phyloP scores from a whole-genome alignment of 2,113 vertebrate genomes.

The Oenanthe melanoleuca region DNA sequence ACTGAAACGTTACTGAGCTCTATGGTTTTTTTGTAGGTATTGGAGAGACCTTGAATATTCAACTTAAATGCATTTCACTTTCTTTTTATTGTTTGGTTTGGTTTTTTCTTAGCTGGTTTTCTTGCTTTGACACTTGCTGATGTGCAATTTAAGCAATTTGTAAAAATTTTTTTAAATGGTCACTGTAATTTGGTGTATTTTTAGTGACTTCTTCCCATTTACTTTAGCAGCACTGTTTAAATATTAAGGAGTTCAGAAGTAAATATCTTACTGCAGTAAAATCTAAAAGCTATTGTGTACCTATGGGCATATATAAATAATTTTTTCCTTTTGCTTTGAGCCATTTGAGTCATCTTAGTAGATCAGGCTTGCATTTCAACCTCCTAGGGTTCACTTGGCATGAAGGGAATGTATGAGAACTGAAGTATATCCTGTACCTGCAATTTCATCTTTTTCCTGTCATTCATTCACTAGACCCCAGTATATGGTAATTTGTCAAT shows the following conservation, averaged over 20 bases:
- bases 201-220: neutral
- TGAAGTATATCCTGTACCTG: neutral
- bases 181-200: neutral
- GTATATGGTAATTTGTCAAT: neutral
- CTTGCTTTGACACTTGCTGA: neutral
- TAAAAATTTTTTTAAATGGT: neutral
- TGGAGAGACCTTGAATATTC: neutral
- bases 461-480: neutral
- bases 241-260: neutral
- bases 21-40: neutral
- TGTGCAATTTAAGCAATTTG: neutral
- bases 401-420: neutral
- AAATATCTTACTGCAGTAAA: neutral
- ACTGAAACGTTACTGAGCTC: neutral
- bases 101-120: neutral
- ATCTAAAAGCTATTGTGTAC: neutral
- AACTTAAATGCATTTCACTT: neutral
- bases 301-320: neutral
- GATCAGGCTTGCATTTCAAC: neutral
- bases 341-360: neutral
- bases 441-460: rapidly evolving
- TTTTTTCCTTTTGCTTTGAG: neutral
- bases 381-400: neutral
- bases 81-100: neutral
- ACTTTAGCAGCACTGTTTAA: neutral